These are phyloP conservation scores for Mus caroli DNA, from an alignment of 2,797 vertebrate genomes.

Conservation along the genomic window DNA sequence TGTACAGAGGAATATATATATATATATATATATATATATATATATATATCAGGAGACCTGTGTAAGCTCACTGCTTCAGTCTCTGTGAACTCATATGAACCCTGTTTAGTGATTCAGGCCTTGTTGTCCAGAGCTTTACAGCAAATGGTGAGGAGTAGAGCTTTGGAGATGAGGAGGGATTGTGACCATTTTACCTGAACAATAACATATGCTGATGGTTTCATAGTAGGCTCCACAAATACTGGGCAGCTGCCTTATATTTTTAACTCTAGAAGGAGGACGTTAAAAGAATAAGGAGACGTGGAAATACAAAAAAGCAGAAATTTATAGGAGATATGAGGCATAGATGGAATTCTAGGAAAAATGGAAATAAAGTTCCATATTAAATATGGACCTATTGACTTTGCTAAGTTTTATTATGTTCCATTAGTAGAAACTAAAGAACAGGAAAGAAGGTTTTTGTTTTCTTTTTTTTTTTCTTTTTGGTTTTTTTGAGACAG, in stretches of 20 bases:
- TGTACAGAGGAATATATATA: too few relatives aligned
- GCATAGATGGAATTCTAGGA: constrained; percentile 7
- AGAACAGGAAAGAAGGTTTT: too few relatives aligned
- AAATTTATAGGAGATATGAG: neutral
- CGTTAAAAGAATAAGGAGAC: neutral
- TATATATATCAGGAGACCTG: neutral
- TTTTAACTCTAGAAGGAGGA: constrained; percentile 40
- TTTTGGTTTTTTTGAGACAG: too few relatives aligned
- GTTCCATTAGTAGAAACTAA: neutral
- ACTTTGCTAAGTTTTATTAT: constrained; percentile 28
- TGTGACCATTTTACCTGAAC: neutral
- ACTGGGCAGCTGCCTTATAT: neutral
- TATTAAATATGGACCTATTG: neutral
- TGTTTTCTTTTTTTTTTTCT: too few relatives aligned
- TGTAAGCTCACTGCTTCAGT: neutral
- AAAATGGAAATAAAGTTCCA: constrained; percentile 8
- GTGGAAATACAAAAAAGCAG: neutral
- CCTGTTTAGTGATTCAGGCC: neutral
- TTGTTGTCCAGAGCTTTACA: neutral
- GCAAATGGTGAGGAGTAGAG: neutral
- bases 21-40: too few relatives aligned
- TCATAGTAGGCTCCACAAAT: neutral
- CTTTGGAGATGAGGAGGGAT: neutral
- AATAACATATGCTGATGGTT: neutral
- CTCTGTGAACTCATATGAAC: neutral